Evolutionary conservation across 2,888 invertebrate genomes (phyloP), one percentile per base, ranked within the genome.

Genomic region (Drosophila neonasuta): DNA sequence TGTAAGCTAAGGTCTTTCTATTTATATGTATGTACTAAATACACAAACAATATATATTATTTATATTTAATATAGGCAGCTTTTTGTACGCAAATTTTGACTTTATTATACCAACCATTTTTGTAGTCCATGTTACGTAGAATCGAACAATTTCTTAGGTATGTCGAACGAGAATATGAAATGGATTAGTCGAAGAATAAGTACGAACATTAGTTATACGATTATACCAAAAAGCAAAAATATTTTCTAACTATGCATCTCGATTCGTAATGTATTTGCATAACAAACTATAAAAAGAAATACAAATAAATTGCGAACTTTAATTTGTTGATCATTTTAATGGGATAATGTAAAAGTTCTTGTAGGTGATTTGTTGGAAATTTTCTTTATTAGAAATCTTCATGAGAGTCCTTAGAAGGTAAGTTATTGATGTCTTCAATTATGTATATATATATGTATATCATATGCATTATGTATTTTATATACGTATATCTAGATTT

Each of bases 141-240:
- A 62, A 24, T n/a, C 44, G 39, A 36, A 20, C 49, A 7, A 41
- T 11, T 49, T 48, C 36, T 42, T 9, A 51, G 39, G 46, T 50
- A 41, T 65, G 42, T 49, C 48, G 20, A 42, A 41, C 36, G 49
- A 49, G 29, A 41, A 32, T 52, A 50, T 52, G 5, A 11, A 36
- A 20, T 62, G 55, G 39, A 54, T 36, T 59, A 30, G 49, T 13
- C 46, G 42, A 49, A 49, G 15, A 46, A 8, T 41, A 52, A 52
- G n/a, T 61, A 59, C 58, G 67, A 75, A 71, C 49, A 56, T 75
- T 64, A 75, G 76, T 45, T 76, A 67, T 76, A 76, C 69, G 59
- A 76, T 62, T 69, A 76, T 76, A 76, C 76, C 76, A 76, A 76
- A 76, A 75, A 75, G 20, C 41, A 57, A 57, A 70, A 58, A 44